Evolutionary conservation across 2,113 vertebrate species (phyloP).

Genomic region (Stigmatopora argus): DNA sequence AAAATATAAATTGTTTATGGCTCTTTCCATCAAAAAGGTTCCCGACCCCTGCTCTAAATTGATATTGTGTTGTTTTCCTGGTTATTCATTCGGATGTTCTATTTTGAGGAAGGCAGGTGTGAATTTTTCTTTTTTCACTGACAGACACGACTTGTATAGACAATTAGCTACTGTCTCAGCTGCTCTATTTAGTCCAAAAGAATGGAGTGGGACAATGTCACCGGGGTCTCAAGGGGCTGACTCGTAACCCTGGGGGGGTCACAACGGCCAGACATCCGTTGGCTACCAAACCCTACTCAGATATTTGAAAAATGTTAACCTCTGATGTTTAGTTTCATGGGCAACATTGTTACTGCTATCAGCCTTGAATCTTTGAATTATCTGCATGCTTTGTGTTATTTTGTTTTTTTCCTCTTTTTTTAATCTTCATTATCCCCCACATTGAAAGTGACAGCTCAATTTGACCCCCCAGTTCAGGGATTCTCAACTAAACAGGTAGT

Average conservation of each 20-base stretch:
- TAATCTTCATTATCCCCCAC: background rate
- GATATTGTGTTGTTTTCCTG: background rate
- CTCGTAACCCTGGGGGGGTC: constrained; percentile 29
- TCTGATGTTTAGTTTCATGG: constrained; percentile 12
- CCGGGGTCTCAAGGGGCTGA: constrained; percentile 39
- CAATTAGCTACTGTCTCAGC: constrained; percentile 56
- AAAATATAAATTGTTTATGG: too few species aligned
- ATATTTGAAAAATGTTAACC: constrained; percentile 23
- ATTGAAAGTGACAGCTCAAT: background rate
- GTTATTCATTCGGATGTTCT: background rate
- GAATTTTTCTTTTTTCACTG: constrained; percentile 26
- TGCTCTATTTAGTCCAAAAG: constrained; percentile 49
- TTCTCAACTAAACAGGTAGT: background rate
- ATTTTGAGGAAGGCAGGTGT: constrained; percentile 6
- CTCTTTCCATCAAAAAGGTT: too few species aligned
- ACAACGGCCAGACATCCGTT: constrained; percentile 43
- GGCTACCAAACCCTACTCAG: constrained; percentile 22
- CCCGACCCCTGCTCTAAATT: too few species aligned
- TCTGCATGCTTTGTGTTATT: background rate
- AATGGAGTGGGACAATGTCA: constrained; percentile 50
- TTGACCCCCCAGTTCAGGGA: background rate
- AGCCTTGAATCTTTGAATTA: background rate
- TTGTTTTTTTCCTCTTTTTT: background rate
- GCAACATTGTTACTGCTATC: background rate
- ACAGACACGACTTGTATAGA: constrained; percentile 26